Conservation (phyloP, 2,797 vertebrate genomes). For the Phrynocephalus guinanensis region DNA sequence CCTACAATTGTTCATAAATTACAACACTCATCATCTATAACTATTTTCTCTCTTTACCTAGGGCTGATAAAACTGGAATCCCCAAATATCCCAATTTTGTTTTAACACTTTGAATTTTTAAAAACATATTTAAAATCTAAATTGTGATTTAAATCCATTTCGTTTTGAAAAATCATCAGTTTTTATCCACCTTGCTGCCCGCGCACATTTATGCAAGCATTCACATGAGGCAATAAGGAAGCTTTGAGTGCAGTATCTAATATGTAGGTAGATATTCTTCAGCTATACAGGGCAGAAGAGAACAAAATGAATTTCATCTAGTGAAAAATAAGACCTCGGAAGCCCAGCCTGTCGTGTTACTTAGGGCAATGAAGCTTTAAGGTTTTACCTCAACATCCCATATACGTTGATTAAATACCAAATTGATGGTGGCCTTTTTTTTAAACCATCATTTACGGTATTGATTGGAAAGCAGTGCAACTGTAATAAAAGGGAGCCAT, state of each 20-base stretch:
- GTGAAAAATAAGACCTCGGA: slow-evolving; percentile 62
- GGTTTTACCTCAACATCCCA: slow-evolving; percentile 74
- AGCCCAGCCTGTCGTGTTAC: slow-evolving; percentile 63
- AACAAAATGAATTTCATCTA: slow-evolving; percentile 31
- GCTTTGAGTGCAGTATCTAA: slow-evolving; percentile 51
- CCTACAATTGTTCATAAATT: too few relatives aligned
- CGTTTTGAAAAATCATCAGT: too few relatives aligned
- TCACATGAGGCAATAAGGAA: slow-evolving; percentile 32
- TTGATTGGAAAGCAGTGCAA: slow-evolving; percentile 81
- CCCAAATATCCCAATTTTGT: too few relatives aligned
- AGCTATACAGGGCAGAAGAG: slow-evolving; percentile 54
- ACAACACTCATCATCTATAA: too few relatives aligned
- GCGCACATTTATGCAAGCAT: too few relatives aligned
- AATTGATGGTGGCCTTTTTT: slow-evolving; percentile 81
- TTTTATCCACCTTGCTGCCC: too few relatives aligned
- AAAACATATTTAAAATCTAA: too few relatives aligned
- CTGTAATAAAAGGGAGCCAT: slow-evolving; percentile 81
- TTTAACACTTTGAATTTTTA: too few relatives aligned
- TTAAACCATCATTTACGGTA: slow-evolving; percentile 82
- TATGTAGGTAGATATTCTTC: slow-evolving; percentile 41
- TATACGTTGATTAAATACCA: slow-evolving; percentile 81
- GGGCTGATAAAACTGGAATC: too few relatives aligned
- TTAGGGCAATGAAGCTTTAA: slow-evolving; percentile 74
- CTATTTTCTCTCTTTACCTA: too few relatives aligned
- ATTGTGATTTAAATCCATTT: not conserved